These are phyloP conservation scores for Mus spretus DNA, from an alignment of 2,797 vertebrate genomes.

Conservation along the genomic window DNA sequence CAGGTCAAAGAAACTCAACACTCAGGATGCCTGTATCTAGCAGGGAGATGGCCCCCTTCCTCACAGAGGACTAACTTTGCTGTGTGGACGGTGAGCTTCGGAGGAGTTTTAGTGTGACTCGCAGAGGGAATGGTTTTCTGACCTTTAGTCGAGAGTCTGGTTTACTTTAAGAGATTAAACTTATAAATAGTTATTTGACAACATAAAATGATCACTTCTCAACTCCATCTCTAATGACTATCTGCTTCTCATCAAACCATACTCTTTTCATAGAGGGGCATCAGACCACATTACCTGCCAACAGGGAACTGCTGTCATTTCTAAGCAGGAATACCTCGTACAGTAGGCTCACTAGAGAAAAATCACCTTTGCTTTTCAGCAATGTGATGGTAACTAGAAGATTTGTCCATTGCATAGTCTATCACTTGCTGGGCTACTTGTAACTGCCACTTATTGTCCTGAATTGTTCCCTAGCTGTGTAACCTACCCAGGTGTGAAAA, in stretches of 20 bases:
- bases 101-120: constrained; percentile 71
- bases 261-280: constrained; percentile 64
- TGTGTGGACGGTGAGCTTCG: background rate
- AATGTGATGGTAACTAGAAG: constrained; percentile 63
- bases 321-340: constrained; percentile 61
- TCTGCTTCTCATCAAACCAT: constrained; percentile 66
- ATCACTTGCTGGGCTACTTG: constrained; percentile 63
- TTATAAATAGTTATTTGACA: constrained; percentile 75
- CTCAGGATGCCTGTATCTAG: background rate
- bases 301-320: constrained; percentile 64
- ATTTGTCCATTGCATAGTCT: constrained; percentile 77
- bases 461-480: constrained; percentile 74
- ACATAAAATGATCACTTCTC: constrained; percentile 35
- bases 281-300: constrained; percentile 59
- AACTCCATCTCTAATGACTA: constrained; percentile 44
- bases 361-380: constrained; percentile 69
- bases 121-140: constrained; percentile 42
- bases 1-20: constrained; percentile 15
- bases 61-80: constrained; percentile 7
- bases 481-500: constrained; percentile 74
- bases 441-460: constrained; percentile 72
- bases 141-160: constrained; percentile 41
- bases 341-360: constrained; percentile 69
- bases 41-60: constrained; percentile 1
- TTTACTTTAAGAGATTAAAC: constrained; percentile 64